These are phyloP conservation scores for Carapus acus DNA, from an alignment of 2,797 vertebrate species.

Conservation along the genomic window DNA sequence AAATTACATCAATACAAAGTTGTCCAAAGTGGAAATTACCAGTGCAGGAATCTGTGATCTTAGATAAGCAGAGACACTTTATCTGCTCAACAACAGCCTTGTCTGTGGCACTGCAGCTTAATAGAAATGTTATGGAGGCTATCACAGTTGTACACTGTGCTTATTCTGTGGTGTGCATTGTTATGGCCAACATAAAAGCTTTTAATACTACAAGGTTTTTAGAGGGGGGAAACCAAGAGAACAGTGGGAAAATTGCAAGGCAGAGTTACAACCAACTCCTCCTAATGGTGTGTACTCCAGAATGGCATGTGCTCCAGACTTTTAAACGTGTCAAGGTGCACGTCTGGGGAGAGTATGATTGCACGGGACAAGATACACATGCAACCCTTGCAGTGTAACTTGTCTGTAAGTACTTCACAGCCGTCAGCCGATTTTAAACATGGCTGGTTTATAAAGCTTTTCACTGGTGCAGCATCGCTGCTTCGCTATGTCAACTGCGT, in stretches of 20 bases:
- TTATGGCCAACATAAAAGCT: conserved; percentile 32
- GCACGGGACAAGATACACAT: not conserved
- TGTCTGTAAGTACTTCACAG: not conserved
- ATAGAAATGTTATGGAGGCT: conserved; percentile 46
- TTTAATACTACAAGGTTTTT: too few species aligned
- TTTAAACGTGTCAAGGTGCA: conserved; percentile 29
- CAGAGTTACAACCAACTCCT: conserved; percentile 12
- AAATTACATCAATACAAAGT: conserved; percentile 22
- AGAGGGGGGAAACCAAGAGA: conserved; percentile 13
- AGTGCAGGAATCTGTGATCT: conserved; percentile 36
- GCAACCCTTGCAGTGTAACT: not conserved
- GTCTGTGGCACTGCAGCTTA: conserved; percentile 35
- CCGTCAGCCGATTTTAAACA: not conserved
- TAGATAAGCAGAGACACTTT: conserved; percentile 49
- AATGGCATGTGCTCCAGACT: conserved; percentile 15
- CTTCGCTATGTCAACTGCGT: conserved; percentile 23
- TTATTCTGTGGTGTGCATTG: conserved; percentile 34
- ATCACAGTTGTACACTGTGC: conserved; percentile 43
- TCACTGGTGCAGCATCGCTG: conserved; percentile 5
- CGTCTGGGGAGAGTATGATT: conserved; percentile 9
- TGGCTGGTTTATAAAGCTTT: conserved; percentile 2
- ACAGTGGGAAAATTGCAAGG: conserved; percentile 31
- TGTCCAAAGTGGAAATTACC: too few species aligned
- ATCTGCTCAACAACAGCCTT: conserved; percentile 48
- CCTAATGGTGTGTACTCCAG: conserved; percentile 7